Conservation (phyloP, 2,797 vertebrate species). For the Etheostoma perlongum region DNA sequence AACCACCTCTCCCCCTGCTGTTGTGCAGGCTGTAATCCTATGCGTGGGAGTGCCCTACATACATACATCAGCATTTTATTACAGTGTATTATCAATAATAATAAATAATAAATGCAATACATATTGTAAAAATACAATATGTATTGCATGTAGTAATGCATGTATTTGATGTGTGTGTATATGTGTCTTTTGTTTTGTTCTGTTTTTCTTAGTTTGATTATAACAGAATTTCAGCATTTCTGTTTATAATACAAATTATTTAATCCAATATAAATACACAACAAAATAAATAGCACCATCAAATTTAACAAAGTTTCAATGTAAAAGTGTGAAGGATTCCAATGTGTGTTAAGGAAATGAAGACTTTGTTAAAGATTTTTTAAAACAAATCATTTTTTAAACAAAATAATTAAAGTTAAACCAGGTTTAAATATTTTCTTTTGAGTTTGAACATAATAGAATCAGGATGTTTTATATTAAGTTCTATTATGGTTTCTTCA, state of each 20-base stretch:
- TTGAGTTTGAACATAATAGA: background rate
- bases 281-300: background rate
- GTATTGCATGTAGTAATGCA: background rate
- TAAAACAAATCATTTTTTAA: background rate
- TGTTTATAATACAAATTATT: background rate
- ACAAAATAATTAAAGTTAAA: background rate
- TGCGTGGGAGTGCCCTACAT: conserved; percentile 64
- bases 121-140: background rate
- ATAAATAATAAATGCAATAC: background rate
- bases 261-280: background rate
- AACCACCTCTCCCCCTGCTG: conserved; percentile 34
- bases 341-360: background rate
- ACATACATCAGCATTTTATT: conserved; percentile 36
- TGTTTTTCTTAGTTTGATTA: background rate
- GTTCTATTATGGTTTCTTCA: background rate
- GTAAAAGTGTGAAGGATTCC: background rate
- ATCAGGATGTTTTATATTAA: background rate
- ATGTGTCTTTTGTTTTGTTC: background rate
- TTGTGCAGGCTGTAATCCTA: conserved; percentile 55
- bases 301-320: background rate
- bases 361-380: background rate
- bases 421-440: background rate
- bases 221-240: background rate
- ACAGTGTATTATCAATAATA: conserved; percentile 38
- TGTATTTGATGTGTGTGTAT: background rate